Conservation (phyloP, 2,797 vertebrate genomes). For the Acomys russatus region DNA sequence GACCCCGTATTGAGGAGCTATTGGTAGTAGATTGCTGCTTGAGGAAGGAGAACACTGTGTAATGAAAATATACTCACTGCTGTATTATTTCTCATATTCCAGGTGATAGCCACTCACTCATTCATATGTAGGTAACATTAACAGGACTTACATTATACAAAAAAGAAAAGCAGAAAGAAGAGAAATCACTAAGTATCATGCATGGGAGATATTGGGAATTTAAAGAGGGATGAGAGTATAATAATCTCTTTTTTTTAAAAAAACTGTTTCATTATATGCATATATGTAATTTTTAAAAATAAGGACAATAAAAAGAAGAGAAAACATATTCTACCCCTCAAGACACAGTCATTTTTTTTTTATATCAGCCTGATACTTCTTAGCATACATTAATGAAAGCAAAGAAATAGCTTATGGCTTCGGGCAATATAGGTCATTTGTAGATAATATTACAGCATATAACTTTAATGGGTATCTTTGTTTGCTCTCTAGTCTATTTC, state of each 20-base stretch:
- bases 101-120: neutral
- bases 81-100: neutral
- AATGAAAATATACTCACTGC: neutral
- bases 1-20: neutral
- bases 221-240: neutral
- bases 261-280: neutral
- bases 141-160: neutral
- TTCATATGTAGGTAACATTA: neutral
- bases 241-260: too few species aligned
- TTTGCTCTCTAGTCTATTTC: neutral
- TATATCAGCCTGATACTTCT: neutral
- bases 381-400: neutral
- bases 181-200: too few species aligned
- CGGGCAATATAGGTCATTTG: neutral
- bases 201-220: neutral
- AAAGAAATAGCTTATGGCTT: neutral
- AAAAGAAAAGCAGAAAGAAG: neutral
- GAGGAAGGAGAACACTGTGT: neutral
- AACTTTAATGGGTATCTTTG: neutral
- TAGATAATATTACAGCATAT: neutral
- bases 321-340: neutral
- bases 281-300: neutral
- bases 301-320: neutral
- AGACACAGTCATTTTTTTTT: neutral
- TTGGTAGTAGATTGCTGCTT: neutral